Conservation (phyloP, 2,797 vertebrate species). For the Vireo griseus region DNA sequence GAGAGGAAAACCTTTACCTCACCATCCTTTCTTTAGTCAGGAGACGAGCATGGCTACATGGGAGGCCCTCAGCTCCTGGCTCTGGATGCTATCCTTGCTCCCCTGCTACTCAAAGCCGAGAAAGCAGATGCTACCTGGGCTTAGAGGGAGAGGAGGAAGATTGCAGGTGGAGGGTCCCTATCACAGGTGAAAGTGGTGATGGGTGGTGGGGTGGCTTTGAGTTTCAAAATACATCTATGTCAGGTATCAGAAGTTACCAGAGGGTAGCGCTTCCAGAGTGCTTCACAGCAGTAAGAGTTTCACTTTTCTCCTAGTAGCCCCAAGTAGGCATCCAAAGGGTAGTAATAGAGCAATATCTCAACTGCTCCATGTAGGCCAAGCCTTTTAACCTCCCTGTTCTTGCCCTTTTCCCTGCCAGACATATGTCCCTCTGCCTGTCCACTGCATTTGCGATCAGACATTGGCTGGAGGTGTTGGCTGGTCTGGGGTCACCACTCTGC, state of each 20-base stretch:
- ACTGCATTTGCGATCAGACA: accelerated
- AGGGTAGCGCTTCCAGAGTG: not conserved
- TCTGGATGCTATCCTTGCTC: not conserved
- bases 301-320: not conserved
- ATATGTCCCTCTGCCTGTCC: not conserved
- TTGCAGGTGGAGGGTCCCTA: accelerated
- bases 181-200: not conserved
- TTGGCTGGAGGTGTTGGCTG: not conserved
- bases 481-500: not conserved
- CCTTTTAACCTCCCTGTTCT: not conserved
- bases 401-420: not conserved
- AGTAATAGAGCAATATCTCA: not conserved
- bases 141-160: not conserved
- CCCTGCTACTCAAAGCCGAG: accelerated
- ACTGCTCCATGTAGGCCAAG: not conserved
- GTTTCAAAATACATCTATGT: not conserved
- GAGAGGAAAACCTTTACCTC: not conserved
- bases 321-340: not conserved
- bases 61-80: accelerated
- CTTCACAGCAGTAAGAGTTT: not conserved
- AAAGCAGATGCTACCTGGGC: not conserved
- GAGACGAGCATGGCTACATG: not conserved
- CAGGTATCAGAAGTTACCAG: not conserved
- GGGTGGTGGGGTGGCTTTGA: not conserved
- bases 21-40: not conserved